Conservation (phyloP, 2,797 vertebrate species). For the Acestrorhynchus altus region DNA sequence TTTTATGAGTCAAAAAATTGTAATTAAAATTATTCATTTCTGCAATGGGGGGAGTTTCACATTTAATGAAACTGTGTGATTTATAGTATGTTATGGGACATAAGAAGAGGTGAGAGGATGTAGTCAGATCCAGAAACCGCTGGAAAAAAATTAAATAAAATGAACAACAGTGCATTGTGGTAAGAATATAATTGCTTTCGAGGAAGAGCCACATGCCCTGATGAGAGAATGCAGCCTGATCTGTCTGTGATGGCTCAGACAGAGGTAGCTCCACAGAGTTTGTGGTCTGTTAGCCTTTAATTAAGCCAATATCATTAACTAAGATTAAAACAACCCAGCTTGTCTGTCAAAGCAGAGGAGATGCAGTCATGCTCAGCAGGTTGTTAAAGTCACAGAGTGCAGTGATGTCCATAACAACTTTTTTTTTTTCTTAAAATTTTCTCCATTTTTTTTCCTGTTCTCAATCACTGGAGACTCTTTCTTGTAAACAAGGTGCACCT, state of each 20-base stretch:
- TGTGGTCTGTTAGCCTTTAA: background rate
- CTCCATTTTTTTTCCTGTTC: background rate
- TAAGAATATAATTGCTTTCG: background rate
- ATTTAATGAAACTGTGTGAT: slow-evolving; percentile 26
- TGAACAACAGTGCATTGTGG: background rate
- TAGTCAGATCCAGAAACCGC: slow-evolving; percentile 5
- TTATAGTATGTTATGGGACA: slow-evolving; percentile 25
- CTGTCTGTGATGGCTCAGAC: background rate
- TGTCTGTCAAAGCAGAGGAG: slow-evolving; percentile 3
- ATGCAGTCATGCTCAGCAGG: background rate
- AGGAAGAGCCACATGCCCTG: background rate
- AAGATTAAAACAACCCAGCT: background rate
- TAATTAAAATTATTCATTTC: slow-evolving; percentile 64
- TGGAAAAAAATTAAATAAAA: background rate
- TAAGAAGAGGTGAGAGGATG: slow-evolving; percentile 7
- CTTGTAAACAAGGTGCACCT: slow-evolving; percentile 2
- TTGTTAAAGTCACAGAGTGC: slow-evolving; percentile 23
- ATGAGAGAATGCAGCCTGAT: background rate
- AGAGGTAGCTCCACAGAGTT: background rate
- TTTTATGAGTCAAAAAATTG: slow-evolving; percentile 73
- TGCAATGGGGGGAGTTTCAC: background rate
- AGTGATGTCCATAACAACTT: slow-evolving; percentile 11
- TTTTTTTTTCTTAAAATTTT: background rate
- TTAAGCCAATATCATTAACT: background rate
- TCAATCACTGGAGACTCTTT: background rate